Evolutionary conservation across 2,888 invertebrate genomes (phyloP).

Genomic region (Gasteruption jaculator): DNA sequence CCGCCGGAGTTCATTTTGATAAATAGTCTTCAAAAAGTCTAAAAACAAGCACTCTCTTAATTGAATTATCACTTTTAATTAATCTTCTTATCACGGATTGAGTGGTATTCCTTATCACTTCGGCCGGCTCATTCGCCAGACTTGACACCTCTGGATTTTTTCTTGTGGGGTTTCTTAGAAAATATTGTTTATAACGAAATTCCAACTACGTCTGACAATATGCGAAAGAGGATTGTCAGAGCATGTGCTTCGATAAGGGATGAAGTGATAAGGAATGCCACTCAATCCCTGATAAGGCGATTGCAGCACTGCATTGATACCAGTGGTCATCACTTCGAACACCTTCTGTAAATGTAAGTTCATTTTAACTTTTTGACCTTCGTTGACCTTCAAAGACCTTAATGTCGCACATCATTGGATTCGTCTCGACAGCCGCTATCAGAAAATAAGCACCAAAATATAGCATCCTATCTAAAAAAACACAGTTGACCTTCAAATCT

Average conservation of each 20-base stretch:
- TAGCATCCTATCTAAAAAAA: constrained; percentile 17
- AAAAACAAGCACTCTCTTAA: too few species aligned
- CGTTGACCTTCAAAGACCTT: constrained; percentile 16
- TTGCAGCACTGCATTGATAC: constrained; percentile 16
- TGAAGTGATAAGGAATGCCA: constrained; percentile 11
- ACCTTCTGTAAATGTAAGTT: too few species aligned
- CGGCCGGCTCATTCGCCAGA: constrained; percentile 10
- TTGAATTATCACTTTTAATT: too few species aligned
- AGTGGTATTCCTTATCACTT: too few species aligned
- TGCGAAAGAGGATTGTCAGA: constrained; percentile 12
- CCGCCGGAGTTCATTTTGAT: too few species aligned
- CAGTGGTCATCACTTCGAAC: constrained; percentile 12
- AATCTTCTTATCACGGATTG: too few species aligned
- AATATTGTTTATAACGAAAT: constrained; percentile 5
- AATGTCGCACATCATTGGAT: constrained; percentile 14
- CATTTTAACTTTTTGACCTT: constrained; percentile 9
- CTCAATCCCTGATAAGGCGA: constrained; percentile 15
- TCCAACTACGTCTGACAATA: constrained; percentile 11
- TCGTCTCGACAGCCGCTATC: constrained; percentile 14
- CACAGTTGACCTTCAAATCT: constrained; percentile 17
- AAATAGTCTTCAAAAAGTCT: too few species aligned
- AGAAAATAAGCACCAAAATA: constrained; percentile 16
- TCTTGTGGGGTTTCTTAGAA: constrained; percentile 9
- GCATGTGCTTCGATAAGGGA: constrained; percentile 14
- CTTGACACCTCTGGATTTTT: constrained; percentile 8